These are phyloP conservation scores for Drosophila limbata DNA, from an alignment of 2,888 invertebrate genomes.

Conservation along the genomic window DNA sequence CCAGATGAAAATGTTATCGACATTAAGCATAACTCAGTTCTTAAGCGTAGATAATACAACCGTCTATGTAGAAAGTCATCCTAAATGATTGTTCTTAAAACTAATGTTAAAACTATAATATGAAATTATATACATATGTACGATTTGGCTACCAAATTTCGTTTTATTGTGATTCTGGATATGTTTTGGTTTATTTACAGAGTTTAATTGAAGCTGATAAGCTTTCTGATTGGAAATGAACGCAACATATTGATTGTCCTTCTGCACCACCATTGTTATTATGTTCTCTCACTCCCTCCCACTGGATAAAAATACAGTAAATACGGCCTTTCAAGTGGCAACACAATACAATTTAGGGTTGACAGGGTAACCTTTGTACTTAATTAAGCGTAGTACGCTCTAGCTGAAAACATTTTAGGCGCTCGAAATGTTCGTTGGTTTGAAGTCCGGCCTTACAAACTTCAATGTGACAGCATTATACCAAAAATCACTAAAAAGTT, in stretches of 20 bases:
- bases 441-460: no score
- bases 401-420: no score
- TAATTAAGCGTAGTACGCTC: no score
- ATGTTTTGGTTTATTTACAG: background rate
- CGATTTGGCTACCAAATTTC: constrained; percentile 24
- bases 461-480: no score
- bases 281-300: background rate
- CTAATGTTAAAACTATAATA: constrained; percentile 39
- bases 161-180: constrained; percentile 3
- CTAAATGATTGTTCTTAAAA: constrained; percentile 59
- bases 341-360: background rate
- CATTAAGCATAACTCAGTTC: constrained; percentile 76
- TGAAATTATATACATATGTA: constrained; percentile 44
- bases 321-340: background rate
- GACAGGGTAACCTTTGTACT: background rate
- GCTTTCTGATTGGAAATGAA: background rate
- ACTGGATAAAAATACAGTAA: background rate
- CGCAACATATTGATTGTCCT: background rate
- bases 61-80: constrained; percentile 70
- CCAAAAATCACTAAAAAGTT: no score
- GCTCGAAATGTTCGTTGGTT: no score
- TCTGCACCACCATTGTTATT: background rate
- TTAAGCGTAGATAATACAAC: constrained; percentile 68
- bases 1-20: constrained; percentile 83
- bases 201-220: background rate